Evolutionary conservation across 2,797 vertebrate species (phyloP).

Genomic region (Aulostomus chinensis): DNA sequence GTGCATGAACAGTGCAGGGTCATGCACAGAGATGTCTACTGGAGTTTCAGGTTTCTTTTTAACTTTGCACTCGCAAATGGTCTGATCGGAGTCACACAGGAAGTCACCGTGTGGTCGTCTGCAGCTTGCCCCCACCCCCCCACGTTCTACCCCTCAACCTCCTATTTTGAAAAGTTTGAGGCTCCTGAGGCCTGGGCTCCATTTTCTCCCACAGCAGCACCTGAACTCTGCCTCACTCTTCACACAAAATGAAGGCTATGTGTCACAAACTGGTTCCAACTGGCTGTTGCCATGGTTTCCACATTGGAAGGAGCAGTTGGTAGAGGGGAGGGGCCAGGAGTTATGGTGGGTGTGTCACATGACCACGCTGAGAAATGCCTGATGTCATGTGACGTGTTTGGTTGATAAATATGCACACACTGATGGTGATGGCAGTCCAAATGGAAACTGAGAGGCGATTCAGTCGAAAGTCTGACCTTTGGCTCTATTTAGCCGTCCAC

Average conservation of each 20-base stretch:
- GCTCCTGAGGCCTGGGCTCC: slow-evolving; percentile 75
- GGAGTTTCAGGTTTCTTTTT: slow-evolving; percentile 48
- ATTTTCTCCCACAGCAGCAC: slow-evolving; percentile 84
- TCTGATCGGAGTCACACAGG: slow-evolving; percentile 70
- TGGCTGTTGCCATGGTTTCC: slow-evolving; percentile 91
- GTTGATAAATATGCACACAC: slow-evolving; percentile 74
- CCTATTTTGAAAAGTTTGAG: slow-evolving; percentile 73
- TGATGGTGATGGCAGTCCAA: slow-evolving; percentile 74
- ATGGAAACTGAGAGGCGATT: slow-evolving; percentile 40
- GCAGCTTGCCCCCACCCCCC: slow-evolving; percentile 52
- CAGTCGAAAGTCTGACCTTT: slow-evolving; percentile 51
- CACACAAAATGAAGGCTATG: slow-evolving; percentile 89
- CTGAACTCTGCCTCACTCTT: slow-evolving; percentile 85
- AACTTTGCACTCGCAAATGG: slow-evolving; percentile 54
- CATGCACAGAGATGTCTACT: slow-evolving; percentile 5
- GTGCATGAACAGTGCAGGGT: no score
- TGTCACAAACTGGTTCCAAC: slow-evolving; percentile 91
- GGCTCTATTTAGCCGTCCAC: slow-evolving; percentile 35
- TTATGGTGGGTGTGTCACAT: slow-evolving; percentile 83
- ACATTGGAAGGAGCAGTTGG: slow-evolving; percentile 82
- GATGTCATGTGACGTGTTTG: slow-evolving; percentile 83
- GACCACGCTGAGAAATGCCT: slow-evolving; percentile 84
- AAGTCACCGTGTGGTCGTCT: slow-evolving; percentile 61
- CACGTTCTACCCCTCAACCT: no score
- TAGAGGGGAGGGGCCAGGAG: slow-evolving; percentile 71